Conservation (phyloP, 1,140 invertebrate species). For the Tetragnatha versicolor region DNA sequence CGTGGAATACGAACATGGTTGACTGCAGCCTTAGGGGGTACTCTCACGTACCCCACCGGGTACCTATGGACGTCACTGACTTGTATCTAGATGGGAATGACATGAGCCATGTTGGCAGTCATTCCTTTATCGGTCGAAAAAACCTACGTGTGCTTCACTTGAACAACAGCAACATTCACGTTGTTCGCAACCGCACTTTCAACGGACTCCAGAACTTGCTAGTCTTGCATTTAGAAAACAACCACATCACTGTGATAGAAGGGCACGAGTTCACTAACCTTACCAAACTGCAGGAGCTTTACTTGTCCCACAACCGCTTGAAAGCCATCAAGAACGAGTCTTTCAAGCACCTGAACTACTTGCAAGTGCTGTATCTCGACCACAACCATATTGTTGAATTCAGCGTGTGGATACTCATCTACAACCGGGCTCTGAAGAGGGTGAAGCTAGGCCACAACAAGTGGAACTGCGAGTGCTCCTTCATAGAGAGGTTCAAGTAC, state of each 20-base stretch:
- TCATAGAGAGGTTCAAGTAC: conserved; percentile 81
- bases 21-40: conserved; percentile 74
- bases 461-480: conserved; percentile 90
- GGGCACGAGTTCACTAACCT: conserved; percentile 91
- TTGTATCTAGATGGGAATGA: conserved; percentile 90
- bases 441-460: conserved; percentile 80
- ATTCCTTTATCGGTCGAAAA: conserved; percentile 89
- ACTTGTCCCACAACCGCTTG: conserved; percentile 86
- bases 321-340: conserved; percentile 81
- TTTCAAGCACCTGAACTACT: conserved; percentile 77
- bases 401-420: conserved; percentile 81
- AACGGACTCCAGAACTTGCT: conserved; percentile 84
- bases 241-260: conserved; percentile 79
- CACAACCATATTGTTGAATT: conserved; percentile 83
- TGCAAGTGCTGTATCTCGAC: conserved; percentile 82
- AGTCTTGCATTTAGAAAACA: conserved; percentile 84
- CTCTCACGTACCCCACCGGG: conserved; percentile 76
- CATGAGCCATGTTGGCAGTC: conserved; percentile 81
- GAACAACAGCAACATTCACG: conserved; percentile 83
- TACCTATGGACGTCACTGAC: conserved; percentile 95
- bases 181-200: conserved; percentile 90
- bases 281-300: conserved; percentile 79
- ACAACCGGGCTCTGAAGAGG: conserved; percentile 75
- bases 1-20: conserved; percentile 91
- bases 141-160: conserved; percentile 86